Base-by-base conservation (phyloP, 2,797 vertebrate species). In the Rhyacichthys aspro region DNA sequence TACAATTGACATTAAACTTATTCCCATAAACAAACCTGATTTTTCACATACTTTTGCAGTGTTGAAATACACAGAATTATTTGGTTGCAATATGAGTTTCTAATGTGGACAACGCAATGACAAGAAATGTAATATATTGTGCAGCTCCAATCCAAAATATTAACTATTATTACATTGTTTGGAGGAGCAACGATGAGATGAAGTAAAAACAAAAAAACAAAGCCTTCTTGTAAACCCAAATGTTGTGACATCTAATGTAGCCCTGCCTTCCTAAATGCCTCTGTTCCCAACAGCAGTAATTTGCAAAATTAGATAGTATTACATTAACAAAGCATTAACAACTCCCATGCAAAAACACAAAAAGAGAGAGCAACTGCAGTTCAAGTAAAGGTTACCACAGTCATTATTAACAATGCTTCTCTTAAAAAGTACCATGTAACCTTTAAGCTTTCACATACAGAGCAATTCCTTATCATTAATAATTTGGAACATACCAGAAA, bases 251-350 rank as follows among this genome's bases (percentile, higher is more conserved):
- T 19, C 17, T 15, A 53, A 23, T 53, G 50, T 53, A 9, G 17
- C 50, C 50, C 10, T 37, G 48, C 34, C n/a, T 18, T 33, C 11
- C 15, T 52, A 41, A 53, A 53, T 8, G 34, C 15, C n/a, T 6
- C 11, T 17, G 38, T 6, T 9, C 36, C 36, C 49, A 19, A 53
- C 36, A 23, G 11, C 14, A n/a, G 50, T 41, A 12, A 39, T 53
- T 53, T 53, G 9, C 11, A 11, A 53, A 53, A 53, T 53, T 41
- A 53, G 50, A 53, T 53, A 39, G 50, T 53, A 23, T 8, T 53
- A 53, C 37, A 37, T 53, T 53, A 53, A 53, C 50, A 39, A 53
- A 53, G 50, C 50, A 19, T 53, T 41, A 53, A 41, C 50, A 28
- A 36, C 34, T 11, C 14, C 34, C 8, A 5, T 18, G 16, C 37